Evolutionary conservation across 2,888 invertebrate genomes (phyloP).

Genomic region (Coelinius sp.): DNA sequence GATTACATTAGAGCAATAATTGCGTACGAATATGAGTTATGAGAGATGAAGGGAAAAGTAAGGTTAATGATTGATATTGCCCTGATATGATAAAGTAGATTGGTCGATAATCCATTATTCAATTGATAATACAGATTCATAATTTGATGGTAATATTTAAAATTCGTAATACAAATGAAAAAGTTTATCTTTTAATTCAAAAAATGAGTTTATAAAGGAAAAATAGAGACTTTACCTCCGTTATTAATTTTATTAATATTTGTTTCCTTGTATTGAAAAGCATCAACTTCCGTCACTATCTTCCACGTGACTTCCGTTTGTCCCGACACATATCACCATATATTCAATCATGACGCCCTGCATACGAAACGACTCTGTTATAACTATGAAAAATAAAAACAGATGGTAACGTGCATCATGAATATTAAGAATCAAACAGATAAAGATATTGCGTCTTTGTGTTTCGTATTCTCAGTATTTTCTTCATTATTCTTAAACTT

Average conservation of each 20-base stretch:
- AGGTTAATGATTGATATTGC: too few species aligned
- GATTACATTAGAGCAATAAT: too few species aligned
- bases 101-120: too few species aligned
- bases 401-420: neutral
- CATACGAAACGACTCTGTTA: slow-evolving; percentile 39
- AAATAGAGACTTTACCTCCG: slow-evolving; percentile 46
- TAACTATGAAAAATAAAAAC: slow-evolving; percentile 19
- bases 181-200: too few species aligned
- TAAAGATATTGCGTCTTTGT: neutral
- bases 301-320: slow-evolving; percentile 66
- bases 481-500: neutral
- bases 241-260: slow-evolving; percentile 28
- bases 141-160: too few species aligned
- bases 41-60: too few species aligned
- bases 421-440: slow-evolving; percentile 9
- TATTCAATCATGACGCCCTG: slow-evolving; percentile 44
- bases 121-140: too few species aligned
- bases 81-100: too few species aligned
- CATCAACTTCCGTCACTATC: slow-evolving; percentile 58
- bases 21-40: too few species aligned
- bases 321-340: slow-evolving; percentile 44
- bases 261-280: slow-evolving; percentile 24
- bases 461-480: neutral
- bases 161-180: too few species aligned
- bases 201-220: too few species aligned